Conservation (phyloP, 2,113 vertebrate species). For the Chamaea fasciata region DNA sequence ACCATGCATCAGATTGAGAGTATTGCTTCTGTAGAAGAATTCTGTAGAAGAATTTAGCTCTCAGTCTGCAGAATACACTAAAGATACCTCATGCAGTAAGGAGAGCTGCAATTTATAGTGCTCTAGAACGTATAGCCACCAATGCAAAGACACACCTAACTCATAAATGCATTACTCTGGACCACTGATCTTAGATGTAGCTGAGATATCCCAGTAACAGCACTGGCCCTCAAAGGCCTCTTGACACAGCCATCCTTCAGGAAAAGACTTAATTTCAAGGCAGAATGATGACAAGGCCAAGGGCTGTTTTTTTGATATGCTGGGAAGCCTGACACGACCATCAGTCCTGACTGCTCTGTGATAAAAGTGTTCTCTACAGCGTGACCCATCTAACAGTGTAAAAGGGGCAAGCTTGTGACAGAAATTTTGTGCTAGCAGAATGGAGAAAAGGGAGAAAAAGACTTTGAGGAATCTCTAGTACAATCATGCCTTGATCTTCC, state of each 20-base stretch:
- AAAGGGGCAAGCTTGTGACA: background rate
- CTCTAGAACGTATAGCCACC: background rate
- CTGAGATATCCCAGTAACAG: background rate
- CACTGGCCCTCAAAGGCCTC: background rate
- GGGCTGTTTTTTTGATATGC: background rate
- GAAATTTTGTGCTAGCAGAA: background rate
- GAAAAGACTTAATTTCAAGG: background rate
- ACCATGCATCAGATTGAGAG: background rate
- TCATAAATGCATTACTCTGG: background rate
- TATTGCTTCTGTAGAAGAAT: background rate
- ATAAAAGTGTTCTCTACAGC: background rate
- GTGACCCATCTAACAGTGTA: background rate
- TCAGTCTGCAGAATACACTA: background rate
- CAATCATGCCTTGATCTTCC: background rate
- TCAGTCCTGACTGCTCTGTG: background rate
- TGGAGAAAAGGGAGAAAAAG: background rate
- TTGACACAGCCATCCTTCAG: background rate
- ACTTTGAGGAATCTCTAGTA: background rate
- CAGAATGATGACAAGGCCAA: background rate
- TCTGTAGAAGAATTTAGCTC: background rate
- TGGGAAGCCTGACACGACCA: rapidly evolving
- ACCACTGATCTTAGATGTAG: background rate
- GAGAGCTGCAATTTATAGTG: background rate
- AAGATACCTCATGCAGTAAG: background rate
- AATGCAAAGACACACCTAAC: background rate